These are phyloP conservation scores for Phacellophora camtschatica DNA, from an alignment of 30 jellyfish, hydroid and myxozoan species.

Conservation along the genomic window DNA sequence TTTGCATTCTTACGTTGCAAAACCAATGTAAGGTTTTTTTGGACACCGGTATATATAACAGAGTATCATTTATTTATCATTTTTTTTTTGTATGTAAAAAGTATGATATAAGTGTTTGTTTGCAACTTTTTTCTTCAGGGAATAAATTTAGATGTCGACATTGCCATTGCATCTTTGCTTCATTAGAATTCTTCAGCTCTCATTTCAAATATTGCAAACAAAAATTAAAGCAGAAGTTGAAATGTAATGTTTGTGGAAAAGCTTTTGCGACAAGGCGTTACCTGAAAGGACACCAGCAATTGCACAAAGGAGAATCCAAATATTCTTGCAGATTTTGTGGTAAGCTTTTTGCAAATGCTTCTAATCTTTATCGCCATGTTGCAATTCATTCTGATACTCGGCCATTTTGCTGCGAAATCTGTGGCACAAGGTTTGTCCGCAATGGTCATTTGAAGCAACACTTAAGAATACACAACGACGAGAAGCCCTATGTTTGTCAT, in stretches of 20 bases:
- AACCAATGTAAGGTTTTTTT: too few relatives aligned
- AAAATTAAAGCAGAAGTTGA: slow-evolving; percentile 23
- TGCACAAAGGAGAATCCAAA: slow-evolving; percentile 57
- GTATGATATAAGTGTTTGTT: too few relatives aligned
- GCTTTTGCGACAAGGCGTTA: slow-evolving; percentile 59
- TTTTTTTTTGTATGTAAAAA: too few relatives aligned
- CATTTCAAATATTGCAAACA: slow-evolving; percentile 48
- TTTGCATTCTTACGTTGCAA: too few relatives aligned
- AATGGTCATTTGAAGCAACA: slow-evolving; percentile 56
- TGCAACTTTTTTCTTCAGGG: slow-evolving; percentile 18
- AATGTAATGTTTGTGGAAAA: slow-evolving; percentile 52
- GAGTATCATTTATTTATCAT: too few relatives aligned
- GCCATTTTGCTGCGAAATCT: slow-evolving; percentile 24
- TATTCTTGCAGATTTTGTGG: slow-evolving; percentile 45
- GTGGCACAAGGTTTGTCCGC: slow-evolving; percentile 44
- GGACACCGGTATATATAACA: too few relatives aligned
- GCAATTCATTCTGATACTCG: slow-evolving; percentile 29
- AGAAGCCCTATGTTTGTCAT: slow-evolving; percentile 58
- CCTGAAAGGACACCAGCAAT: slow-evolving; percentile 38
- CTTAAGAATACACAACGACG: slow-evolving; percentile 56
- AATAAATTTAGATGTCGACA: slow-evolving; percentile 27
- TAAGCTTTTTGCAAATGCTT: slow-evolving; percentile 62
- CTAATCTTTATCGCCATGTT: slow-evolving; percentile 39
- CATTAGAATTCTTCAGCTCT: slow-evolving; percentile 23
- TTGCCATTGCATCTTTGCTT: slow-evolving; percentile 41